A percentile compares a stretch with the other conserved stretches of the same genome.
Conservation (phyloP, 2,113 vertebrate genomes). For the Shinisaurus crocodilurus region DNA sequence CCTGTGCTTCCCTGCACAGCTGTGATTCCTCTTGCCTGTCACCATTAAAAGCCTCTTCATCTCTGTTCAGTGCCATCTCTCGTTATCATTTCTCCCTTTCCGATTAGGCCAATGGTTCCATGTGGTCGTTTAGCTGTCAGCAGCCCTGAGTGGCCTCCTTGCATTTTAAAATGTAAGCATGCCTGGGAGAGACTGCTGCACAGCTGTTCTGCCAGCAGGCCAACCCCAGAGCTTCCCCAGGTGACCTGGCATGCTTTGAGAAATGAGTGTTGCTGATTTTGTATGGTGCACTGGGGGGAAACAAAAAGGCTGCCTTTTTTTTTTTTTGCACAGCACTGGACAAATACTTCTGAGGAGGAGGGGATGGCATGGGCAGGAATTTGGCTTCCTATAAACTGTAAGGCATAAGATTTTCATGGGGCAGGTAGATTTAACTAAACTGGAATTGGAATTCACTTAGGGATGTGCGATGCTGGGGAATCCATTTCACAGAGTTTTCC, state of each 20-base stretch:
- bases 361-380: not conserved
- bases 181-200: not conserved
- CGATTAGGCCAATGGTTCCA: conserved; percentile 35
- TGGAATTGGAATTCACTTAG: not conserved
- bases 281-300: not conserved
- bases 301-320: not conserved
- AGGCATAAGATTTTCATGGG: not conserved
- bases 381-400: not conserved
- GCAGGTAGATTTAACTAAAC: not conserved
- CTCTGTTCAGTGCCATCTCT: conserved; percentile 57
- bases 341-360: not conserved
- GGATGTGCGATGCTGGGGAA: no score
- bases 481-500: no score
- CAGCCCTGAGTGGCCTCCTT: conserved; percentile 27
- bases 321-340: not conserved
- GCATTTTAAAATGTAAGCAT: conserved; percentile 46
- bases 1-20: conserved; percentile 42
- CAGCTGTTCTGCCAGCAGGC: conserved; percentile 1
- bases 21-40: conserved; percentile 41
- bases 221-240: not conserved
- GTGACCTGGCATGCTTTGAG: not conserved
- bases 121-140: conserved; percentile 50
- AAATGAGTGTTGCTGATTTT: not conserved
- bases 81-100: conserved; percentile 46
- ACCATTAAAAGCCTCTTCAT: conserved; percentile 59